Conservation (phyloP, 2,797 vertebrate species). For the Tadarida brasiliensis region DNA sequence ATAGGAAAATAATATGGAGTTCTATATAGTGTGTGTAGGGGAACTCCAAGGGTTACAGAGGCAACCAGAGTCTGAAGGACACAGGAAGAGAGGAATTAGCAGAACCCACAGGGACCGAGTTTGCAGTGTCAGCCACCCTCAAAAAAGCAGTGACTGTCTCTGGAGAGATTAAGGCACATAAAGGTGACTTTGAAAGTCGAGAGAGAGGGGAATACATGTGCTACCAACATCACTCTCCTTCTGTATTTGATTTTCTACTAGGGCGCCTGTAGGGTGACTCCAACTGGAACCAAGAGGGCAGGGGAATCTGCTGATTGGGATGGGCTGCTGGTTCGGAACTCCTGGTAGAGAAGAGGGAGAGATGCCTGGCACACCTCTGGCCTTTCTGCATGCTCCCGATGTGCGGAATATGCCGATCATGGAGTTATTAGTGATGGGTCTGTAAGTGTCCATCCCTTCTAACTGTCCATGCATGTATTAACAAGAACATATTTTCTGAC, state of each 20-base stretch:
- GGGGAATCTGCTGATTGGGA: background rate
- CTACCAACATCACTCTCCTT: background rate
- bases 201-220: background rate
- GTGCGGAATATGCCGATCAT: background rate
- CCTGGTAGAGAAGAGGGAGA: background rate
- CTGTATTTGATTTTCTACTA: background rate
- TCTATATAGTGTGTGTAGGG: background rate
- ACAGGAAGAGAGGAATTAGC: background rate
- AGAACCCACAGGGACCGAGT: background rate
- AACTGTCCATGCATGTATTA: background rate
- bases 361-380: no score
- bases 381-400: accelerated
- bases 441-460: background rate
- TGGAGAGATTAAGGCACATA: background rate
- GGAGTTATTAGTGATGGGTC: background rate
- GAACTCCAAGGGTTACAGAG: background rate
- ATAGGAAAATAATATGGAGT: background rate
- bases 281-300: background rate
- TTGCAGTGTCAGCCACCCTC: background rate
- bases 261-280: background rate
- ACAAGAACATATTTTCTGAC: background rate
- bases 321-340: background rate
- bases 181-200: background rate
- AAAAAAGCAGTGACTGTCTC: background rate
- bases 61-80: background rate